phyloP scores from a whole-genome alignment of 2,113 vertebrate genomes.

The Pygoscelis antarcticus region DNA sequence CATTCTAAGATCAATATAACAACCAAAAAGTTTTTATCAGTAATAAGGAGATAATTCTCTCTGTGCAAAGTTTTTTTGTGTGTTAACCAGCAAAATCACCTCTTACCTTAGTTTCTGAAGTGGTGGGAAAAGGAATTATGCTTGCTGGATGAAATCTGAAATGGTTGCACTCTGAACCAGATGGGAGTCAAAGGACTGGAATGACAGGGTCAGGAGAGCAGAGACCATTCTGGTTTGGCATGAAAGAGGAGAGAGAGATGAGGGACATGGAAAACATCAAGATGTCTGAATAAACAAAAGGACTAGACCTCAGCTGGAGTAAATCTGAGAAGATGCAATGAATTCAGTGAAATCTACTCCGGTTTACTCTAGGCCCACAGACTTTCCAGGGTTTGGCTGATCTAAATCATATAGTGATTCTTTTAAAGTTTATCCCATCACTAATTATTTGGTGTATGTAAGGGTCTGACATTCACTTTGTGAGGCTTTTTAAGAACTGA shows the following conservation, averaged over 20 bases:
- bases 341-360: not conserved
- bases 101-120: not conserved
- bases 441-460: not conserved
- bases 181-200: not conserved
- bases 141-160: not conserved
- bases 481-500: not conserved
- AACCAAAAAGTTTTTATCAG: not conserved
- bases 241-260: not conserved
- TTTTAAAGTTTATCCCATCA: not conserved
- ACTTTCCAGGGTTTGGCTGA: not conserved
- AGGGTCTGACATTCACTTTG: not conserved
- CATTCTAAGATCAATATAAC: not conserved
- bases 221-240: slow-evolving; percentile 17
- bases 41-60: not conserved
- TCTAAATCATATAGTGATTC: not conserved
- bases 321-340: not conserved
- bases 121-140: not conserved
- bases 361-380: not conserved
- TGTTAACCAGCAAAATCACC: not conserved
- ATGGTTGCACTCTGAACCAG: not conserved
- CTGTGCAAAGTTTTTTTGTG: not conserved
- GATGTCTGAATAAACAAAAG: not conserved
- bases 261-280: not conserved
- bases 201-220: not conserved
- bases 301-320: not conserved